These are phyloP conservation scores for Pangasius macronema DNA, from an alignment of 2,797 vertebrate genomes.

Conservation along the genomic window DNA sequence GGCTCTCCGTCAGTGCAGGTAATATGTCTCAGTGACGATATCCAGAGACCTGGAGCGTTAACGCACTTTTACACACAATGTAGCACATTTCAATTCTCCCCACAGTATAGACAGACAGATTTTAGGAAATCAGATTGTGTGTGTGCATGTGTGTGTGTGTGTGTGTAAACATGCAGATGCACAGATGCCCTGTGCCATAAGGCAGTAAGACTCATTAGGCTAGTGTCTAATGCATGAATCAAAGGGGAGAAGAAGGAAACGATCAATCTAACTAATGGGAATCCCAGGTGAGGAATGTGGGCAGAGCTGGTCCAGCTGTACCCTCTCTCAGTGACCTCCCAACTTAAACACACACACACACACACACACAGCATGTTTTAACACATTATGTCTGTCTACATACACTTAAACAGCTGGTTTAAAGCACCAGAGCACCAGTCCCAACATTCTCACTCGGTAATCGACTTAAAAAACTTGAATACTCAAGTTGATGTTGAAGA, in stretches of 20 bases:
- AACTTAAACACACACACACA: slow-evolving; percentile 57
- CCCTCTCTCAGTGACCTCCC: slow-evolving; percentile 72
- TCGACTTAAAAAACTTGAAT: neutral
- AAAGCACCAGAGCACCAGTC: neutral
- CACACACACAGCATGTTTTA: slow-evolving; percentile 26
- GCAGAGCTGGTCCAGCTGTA: slow-evolving; percentile 75
- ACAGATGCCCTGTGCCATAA: slow-evolving; percentile 79
- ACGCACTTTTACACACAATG: slow-evolving; percentile 1
- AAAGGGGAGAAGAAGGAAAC: slow-evolving; percentile 79
- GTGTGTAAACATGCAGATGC: slow-evolving; percentile 66
- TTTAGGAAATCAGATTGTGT: slow-evolving; percentile 16
- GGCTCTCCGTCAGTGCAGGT: neutral
- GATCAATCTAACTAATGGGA: slow-evolving; percentile 82
- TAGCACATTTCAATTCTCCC: neutral
- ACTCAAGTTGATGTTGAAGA: neutral
- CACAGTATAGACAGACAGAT: slow-evolving; percentile 18
- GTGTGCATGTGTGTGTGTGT: slow-evolving; percentile 59
- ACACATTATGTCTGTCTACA: slow-evolving; percentile 3
- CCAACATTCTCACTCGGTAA: neutral
- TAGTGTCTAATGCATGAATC: slow-evolving; percentile 81
- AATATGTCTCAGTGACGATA: slow-evolving; percentile 31
- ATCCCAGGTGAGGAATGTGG: slow-evolving; percentile 73
- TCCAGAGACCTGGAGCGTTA: slow-evolving; percentile 2
- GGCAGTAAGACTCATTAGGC: slow-evolving; percentile 78
- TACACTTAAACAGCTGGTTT: slow-evolving; percentile 38